These are phyloP conservation scores for Protosalanx chinensis DNA, from an alignment of 2,797 vertebrate genomes.

Conservation along the genomic window DNA sequence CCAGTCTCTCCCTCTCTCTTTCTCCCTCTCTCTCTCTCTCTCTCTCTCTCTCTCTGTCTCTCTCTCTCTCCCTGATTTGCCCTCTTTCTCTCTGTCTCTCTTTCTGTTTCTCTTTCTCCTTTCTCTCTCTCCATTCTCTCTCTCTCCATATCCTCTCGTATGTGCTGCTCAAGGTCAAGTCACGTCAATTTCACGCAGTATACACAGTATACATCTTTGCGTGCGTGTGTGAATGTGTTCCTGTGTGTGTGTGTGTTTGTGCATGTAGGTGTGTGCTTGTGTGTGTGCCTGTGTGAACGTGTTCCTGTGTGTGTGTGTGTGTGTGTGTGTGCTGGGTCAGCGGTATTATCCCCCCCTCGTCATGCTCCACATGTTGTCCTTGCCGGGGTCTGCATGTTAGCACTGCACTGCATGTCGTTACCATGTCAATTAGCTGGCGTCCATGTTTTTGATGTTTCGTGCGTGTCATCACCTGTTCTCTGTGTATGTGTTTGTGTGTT, in stretches of 20 bases:
- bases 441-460: constrained; percentile 58
- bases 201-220: constrained; percentile 13
- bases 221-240: constrained; percentile 16
- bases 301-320: constrained; percentile 23
- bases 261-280: constrained; percentile 18
- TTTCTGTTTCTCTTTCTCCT: background rate
- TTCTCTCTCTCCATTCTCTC: constrained; percentile 20
- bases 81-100: background rate
- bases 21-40: constrained; percentile 19
- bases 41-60: constrained; percentile 32
- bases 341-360: constrained; percentile 4
- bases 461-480: constrained; percentile 23
- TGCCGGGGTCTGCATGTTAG: background rate
- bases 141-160: constrained; percentile 26
- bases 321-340: constrained; percentile 34
- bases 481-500: constrained; percentile 45
- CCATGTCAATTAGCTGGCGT: constrained; percentile 17
- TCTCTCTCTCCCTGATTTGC: constrained; percentile 9
- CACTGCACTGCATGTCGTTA: background rate
- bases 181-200: constrained; percentile 32
- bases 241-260: constrained; percentile 15
- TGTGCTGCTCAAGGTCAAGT: constrained; percentile 60
- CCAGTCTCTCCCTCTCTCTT: constrained; percentile 1
- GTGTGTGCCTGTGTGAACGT: background rate
- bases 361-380: constrained; percentile 15